phyloP scores from a whole-genome alignment of 2,888 invertebrate species.

The Malthinus flaveolus region DNA sequence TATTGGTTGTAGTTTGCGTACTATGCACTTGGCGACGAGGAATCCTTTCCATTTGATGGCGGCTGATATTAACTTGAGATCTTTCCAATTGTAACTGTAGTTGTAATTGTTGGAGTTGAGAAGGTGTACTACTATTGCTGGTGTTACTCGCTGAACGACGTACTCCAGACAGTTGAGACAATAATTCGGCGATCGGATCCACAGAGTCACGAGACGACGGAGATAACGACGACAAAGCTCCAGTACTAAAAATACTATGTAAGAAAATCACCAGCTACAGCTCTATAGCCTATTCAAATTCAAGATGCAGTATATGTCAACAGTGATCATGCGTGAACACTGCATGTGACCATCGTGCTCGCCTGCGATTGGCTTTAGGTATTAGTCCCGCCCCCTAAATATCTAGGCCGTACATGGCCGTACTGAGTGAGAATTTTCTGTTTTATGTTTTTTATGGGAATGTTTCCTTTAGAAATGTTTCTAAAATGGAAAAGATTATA shows the following conservation, averaged over 20 bases:
- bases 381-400: too few relatives aligned
- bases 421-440: too few relatives aligned
- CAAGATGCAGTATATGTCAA: too few relatives aligned
- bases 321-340: too few relatives aligned
- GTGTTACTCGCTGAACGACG: constrained; percentile 67
- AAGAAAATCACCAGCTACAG: constrained; percentile 3
- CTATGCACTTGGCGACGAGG: constrained; percentile 79
- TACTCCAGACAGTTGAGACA: constrained; percentile 94
- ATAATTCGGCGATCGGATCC: constrained; percentile 94
- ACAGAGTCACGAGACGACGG: constrained; percentile 91
- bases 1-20: constrained; percentile 44
- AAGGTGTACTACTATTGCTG: constrained; percentile 65
- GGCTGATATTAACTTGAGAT: constrained; percentile 83
- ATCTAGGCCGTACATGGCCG: too few relatives aligned
- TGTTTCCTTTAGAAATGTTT: too few relatives aligned
- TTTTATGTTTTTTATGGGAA: too few relatives aligned
- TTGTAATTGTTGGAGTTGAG: constrained; percentile 90
- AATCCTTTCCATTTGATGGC: constrained; percentile 87
- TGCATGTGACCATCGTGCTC: too few relatives aligned
- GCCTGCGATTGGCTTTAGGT: too few relatives aligned
- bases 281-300: too few relatives aligned
- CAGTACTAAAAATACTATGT: constrained; percentile 66
- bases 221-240: constrained; percentile 82
- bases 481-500: too few relatives aligned
- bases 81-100: constrained; percentile 92